A percentile compares a stretch with the other conserved stretches of the same genome.
These are phyloP conservation scores for Microtus pennsylvanicus DNA, from an alignment of 2,113 vertebrate genomes.

Conservation along the genomic window DNA sequence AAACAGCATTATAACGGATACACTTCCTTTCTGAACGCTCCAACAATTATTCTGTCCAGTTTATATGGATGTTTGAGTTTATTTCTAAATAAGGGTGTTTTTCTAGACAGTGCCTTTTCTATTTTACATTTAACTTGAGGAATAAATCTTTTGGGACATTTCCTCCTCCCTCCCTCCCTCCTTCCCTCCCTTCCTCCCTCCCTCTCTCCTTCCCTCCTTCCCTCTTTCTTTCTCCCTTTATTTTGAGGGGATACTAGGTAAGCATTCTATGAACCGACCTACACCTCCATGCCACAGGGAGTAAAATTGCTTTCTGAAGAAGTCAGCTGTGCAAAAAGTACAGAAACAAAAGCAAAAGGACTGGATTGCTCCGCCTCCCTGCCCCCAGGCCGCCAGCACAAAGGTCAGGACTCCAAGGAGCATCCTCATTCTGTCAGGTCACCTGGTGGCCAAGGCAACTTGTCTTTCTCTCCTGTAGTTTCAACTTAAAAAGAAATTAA, in stretches of 20 bases:
- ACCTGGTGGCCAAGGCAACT: not conserved
- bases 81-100: not conserved
- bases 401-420: not conserved
- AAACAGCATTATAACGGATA: not conserved
- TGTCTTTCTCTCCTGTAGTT: not conserved
- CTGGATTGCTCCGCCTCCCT: not conserved
- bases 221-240: not conserved
- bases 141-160: not conserved
- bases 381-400: not conserved
- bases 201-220: no score
- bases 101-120: not conserved
- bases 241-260: not conserved
- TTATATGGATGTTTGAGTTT: not conserved
- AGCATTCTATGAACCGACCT: not conserved
- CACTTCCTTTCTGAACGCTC: not conserved
- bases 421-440: not conserved
- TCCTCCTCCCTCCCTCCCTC: accelerated
- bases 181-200: no score
- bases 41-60: not conserved
- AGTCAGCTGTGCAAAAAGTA: not conserved
- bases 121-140: not conserved
- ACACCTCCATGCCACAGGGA: not conserved
- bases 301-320: not conserved
- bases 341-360: not conserved
- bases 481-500: not conserved